Percentiles rank a stretch among this genome's conserved stretches.
Evolutionary conservation across 2,888 invertebrate genomes (phyloP).

Genomic region (Aleiodes testaceus): DNA sequence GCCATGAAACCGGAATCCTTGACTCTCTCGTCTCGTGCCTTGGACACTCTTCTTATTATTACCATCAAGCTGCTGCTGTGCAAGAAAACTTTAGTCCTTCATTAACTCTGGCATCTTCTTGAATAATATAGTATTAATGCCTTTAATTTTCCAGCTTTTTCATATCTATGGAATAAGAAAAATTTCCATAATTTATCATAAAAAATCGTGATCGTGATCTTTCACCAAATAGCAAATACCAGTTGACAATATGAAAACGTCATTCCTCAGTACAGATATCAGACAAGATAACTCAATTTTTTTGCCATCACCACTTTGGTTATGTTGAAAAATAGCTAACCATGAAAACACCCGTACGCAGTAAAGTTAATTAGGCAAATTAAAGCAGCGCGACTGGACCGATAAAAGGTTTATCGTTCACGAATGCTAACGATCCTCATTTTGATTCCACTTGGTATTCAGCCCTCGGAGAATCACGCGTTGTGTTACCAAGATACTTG

Average conservation of each 20-base stretch:
- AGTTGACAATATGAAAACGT: slow-evolving; percentile 57
- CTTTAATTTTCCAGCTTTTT: no score
- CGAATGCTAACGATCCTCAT: slow-evolving; percentile 47
- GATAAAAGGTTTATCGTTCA: slow-evolving; percentile 49
- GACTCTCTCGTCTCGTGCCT: slow-evolving; percentile 27
- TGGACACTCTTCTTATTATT: neutral
- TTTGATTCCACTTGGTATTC: slow-evolving; percentile 29
- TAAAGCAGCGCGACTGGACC: slow-evolving; percentile 45
- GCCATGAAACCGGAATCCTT: slow-evolving; percentile 61
- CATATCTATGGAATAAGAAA: no score
- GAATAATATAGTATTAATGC: no score
- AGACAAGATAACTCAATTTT: slow-evolving; percentile 32
- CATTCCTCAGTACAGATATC: slow-evolving; percentile 36
- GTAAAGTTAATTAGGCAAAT: slow-evolving; percentile 54
- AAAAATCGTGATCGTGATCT: slow-evolving; percentile 21
- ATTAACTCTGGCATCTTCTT: no score
- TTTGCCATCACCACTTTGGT: slow-evolving; percentile 32
- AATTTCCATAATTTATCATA: slow-evolving; percentile 7
- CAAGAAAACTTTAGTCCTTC: no score
- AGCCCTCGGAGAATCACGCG: neutral
- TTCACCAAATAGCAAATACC: slow-evolving; percentile 17
- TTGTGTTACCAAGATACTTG: slow-evolving; percentile 23
- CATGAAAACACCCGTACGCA: slow-evolving; percentile 23
- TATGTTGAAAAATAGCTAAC: neutral
- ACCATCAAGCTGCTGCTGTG: no score